Base-by-base conservation (phyloP, 2,797 vertebrate species). In the Acipenser oxyrinchus region DNA sequence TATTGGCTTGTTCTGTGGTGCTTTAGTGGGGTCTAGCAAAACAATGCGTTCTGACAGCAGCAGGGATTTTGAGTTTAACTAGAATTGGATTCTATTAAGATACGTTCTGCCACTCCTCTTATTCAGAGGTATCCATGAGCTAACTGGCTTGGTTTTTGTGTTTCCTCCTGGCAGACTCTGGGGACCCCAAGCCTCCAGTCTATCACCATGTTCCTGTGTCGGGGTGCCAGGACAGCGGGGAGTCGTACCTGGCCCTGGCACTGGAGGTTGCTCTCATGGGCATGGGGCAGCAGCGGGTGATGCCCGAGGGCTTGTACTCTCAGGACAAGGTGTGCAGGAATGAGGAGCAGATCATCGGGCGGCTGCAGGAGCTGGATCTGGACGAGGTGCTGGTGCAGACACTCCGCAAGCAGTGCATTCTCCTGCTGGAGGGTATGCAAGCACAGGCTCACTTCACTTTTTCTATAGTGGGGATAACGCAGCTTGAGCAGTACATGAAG, bases 251-350 rank as follows among this genome's bases (percentile, higher is more conserved):
- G 78, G 93, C 95, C 6, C 74, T 99, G 77, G 94, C 96, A 67
- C 81, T 98, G 73, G 96, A 99, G 84, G 96, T 98, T 79, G 94
- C 95, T 7, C 83, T 99, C 72, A 94, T 99, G 94, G 96, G 96
- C 6, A 95, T 99, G 94, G 96, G 96, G 65, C 96, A 99, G 80
- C 96, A 99, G 81, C 89, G 96, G 65, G 90, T 98, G 77, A 99
- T 99, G 96, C 96, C 96, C 0, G 96, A 98, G 82, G 96, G 96
- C 52, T 87, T 98, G 3, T 98, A 98, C 0, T 93, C 95, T 49
- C 96, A 98, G 85, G 96, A 98, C 77, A 99, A 99, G 81, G 96
- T 99, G 69, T 98, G 96, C 78, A 95, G 95, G 51, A 98, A 98
- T 0, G 96, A 99, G 81, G 96, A 99, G 80, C 96, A 99, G 79